A percentile compares a stretch with the other conserved stretches of the same genome.
phyloP scores from a whole-genome alignment of 2,113 vertebrate species.

The Peromyscus leucopus region DNA sequence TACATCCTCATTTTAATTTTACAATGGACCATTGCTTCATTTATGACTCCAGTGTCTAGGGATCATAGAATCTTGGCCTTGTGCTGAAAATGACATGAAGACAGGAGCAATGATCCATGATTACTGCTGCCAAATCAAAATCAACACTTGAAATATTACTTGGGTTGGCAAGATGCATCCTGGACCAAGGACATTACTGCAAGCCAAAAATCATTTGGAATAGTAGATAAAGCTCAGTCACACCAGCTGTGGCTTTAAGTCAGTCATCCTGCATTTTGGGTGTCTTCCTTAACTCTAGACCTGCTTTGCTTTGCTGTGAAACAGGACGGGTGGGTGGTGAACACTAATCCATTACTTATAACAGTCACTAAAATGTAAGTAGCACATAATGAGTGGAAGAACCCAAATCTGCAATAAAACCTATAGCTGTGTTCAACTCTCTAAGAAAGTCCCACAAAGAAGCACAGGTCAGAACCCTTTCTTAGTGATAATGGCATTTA shows the following conservation, averaged over 20 bases:
- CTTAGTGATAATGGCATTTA: background rate
- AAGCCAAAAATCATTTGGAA: constrained; percentile 69
- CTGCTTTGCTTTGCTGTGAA: background rate
- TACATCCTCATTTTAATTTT: constrained; percentile 34
- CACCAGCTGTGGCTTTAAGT: constrained; percentile 65
- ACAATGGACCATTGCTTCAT: constrained; percentile 6
- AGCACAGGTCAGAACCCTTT: background rate
- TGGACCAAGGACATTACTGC: constrained; percentile 58
- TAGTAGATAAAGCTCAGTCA: constrained; percentile 51
- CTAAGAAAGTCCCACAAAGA: background rate
- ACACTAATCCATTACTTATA: constrained; percentile 8
- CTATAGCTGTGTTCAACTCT: background rate
- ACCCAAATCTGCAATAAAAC: background rate
- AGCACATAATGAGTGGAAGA: background rate
- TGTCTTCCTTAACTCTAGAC: constrained; percentile 21
- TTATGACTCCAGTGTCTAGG: constrained; percentile 52
- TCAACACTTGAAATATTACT: constrained; percentile 77
- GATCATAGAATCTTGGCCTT: constrained; percentile 56
- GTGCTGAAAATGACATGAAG: constrained; percentile 60
- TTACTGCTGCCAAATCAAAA: constrained; percentile 64
- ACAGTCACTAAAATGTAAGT: constrained; percentile 41
- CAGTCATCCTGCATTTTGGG: constrained; percentile 45
- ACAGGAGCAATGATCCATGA: constrained; percentile 56
- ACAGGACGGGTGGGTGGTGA: background rate
- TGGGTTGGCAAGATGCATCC: constrained; percentile 57